phyloP scores from a whole-genome alignment of 2,888 invertebrate species.

The Arenicola marina region DNA sequence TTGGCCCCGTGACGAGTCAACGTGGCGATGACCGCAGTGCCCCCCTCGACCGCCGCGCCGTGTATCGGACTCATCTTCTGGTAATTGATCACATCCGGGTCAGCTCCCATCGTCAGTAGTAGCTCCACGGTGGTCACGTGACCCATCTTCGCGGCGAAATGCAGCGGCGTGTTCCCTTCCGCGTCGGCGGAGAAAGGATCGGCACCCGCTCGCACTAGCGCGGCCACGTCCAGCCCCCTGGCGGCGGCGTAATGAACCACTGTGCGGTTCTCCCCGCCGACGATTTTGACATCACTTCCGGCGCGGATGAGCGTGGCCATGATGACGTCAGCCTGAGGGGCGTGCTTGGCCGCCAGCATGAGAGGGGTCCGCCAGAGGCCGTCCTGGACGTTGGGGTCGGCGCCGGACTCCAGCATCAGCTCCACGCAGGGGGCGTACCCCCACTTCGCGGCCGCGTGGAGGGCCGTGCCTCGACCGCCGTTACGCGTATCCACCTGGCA shows the following conservation, averaged over 20 bases:
- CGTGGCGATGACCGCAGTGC: slow-evolving; percentile 9
- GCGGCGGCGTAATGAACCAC: slow-evolving; percentile 26
- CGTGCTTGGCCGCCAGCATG: slow-evolving; percentile 27
- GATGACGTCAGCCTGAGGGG: slow-evolving; percentile 17
- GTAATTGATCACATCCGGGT: slow-evolving; percentile 19
- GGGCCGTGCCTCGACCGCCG: slow-evolving; percentile 18
- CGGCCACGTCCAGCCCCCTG: slow-evolving; percentile 17
- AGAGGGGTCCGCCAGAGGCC: slow-evolving; percentile 23
- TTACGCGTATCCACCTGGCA: slow-evolving; percentile 7
- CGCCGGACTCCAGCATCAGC: slow-evolving; percentile 15
- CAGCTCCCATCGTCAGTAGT: slow-evolving; percentile 16
- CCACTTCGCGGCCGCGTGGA: slow-evolving; percentile 32
- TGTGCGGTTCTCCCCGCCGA: slow-evolving; percentile 17
- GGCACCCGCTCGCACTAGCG: slow-evolving; percentile 54
- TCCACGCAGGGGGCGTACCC: slow-evolving; percentile 24
- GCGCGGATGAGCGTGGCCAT: slow-evolving; percentile 18
- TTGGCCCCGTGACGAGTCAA: slow-evolving; percentile 13
- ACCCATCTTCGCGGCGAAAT: slow-evolving; percentile 32
- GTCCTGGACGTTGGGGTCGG: slow-evolving; percentile 23
- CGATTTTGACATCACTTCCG: slow-evolving; percentile 22
- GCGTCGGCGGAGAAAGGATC: slow-evolving; percentile 47
- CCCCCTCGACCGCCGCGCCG: slow-evolving; percentile 18
- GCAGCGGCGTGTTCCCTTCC: slow-evolving; percentile 57
- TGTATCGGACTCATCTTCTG: slow-evolving; percentile 19
- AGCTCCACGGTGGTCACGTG: slow-evolving; percentile 9